Evolutionary conservation across 1,140 invertebrate genomes (phyloP).

Genomic region (Sarcophaga peregrina): DNA sequence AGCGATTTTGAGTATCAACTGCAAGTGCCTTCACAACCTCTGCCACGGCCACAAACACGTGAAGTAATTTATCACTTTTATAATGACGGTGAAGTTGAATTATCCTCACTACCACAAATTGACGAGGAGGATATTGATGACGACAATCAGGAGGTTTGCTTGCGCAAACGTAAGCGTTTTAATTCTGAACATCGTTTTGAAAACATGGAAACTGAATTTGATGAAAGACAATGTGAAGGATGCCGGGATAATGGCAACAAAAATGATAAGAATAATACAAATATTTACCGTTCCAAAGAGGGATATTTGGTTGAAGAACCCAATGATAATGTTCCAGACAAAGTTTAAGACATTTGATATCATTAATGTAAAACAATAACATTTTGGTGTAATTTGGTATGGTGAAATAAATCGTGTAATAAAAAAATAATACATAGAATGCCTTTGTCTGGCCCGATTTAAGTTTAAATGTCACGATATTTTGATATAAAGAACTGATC

Average conservation of each 20-base stretch:
- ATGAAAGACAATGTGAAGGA: neutral
- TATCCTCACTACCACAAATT: neutral
- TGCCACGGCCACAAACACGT: neutral
- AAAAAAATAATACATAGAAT: no score
- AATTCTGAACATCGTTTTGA: neutral
- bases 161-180: conserved; percentile 41
- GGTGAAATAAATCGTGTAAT: neutral
- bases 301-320: conserved; percentile 61
- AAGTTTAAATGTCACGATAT: no score
- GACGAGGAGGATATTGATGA: conserved; percentile 34
- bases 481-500: no score
- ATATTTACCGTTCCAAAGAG: conserved; percentile 50
- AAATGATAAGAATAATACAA: neutral
- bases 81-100: neutral
- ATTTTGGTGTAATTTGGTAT: conserved; percentile 8
- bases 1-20: conserved; percentile 49
- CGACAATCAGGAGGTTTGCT: neutral
- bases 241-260: neutral
- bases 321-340: conserved; percentile 46
- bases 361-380: neutral
- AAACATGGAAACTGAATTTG: neutral
- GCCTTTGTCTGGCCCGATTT: no score
- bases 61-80: neutral
- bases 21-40: conserved; percentile 28
- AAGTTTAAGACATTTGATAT: neutral